Percentiles rank a stretch among this genome's conserved stretches.
phyloP scores from a whole-genome alignment of 1,140 invertebrate genomes.

The Sarcophaga bullata region DNA sequence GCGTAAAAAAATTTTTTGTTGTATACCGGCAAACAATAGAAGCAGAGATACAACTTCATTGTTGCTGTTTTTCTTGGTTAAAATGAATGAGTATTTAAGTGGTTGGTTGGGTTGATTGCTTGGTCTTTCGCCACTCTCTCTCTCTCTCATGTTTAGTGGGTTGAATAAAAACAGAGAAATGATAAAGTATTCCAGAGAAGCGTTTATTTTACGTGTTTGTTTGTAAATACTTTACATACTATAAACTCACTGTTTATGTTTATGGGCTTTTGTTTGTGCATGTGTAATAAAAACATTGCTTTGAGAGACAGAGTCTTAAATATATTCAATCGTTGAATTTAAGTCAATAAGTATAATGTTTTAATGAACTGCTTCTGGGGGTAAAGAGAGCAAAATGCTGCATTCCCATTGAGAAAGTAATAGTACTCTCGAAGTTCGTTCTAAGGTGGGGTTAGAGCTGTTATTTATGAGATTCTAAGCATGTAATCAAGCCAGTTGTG shows the following conservation, averaged over 20 bases:
- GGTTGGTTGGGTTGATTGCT: not conserved
- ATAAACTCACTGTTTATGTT: conserved; percentile 6
- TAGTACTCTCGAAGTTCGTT: too few relatives aligned
- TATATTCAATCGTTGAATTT: not conserved
- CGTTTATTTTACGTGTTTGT: too few relatives aligned
- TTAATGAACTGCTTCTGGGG: too few relatives aligned
- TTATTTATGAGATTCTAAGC: too few relatives aligned
- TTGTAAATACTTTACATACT: not conserved
- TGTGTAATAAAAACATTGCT: not conserved
- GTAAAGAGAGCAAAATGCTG: too few relatives aligned
- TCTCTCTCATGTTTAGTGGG: too few relatives aligned
- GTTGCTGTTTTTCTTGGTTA: too few relatives aligned
- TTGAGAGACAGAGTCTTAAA: not conserved
- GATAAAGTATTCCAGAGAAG: not conserved
- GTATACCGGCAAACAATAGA: not conserved
- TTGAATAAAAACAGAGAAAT: not conserved
- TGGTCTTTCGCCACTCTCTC: not conserved
- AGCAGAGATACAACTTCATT: too few relatives aligned
- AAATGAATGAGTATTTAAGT: not conserved
- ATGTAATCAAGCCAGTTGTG: too few relatives aligned
- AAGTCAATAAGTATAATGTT: not conserved
- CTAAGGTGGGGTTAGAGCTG: too few relatives aligned
- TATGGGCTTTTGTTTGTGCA: not conserved
- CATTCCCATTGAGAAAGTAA: too few relatives aligned
- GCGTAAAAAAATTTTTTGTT: not conserved